A percentile compares a stretch with the other conserved stretches of the same genome.
These are phyloP conservation scores for Polyommatus iphigenia DNA, from an alignment of 2,888 invertebrate genomes.

Conservation along the genomic window DNA sequence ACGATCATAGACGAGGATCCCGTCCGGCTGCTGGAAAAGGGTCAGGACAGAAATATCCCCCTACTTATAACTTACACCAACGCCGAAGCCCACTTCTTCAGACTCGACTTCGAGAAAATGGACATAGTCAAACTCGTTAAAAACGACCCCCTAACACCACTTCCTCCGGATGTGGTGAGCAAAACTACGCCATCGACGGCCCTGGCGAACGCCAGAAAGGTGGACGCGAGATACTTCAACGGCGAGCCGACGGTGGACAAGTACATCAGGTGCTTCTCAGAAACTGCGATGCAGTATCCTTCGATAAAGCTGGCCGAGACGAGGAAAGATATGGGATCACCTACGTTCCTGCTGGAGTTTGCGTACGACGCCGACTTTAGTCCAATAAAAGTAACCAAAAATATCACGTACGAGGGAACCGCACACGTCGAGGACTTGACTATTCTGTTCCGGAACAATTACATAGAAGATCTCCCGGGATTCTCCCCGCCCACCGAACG, in stretches of 20 bases:
- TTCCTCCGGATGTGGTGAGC: slow-evolving; percentile 53
- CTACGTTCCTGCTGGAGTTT: slow-evolving; percentile 77
- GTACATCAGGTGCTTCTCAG: slow-evolving; percentile 54
- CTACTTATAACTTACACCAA: slow-evolving; percentile 62
- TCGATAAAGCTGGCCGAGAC: slow-evolving; percentile 54
- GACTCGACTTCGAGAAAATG: slow-evolving; percentile 52
- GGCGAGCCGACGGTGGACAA: slow-evolving; percentile 50
- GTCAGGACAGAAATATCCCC: slow-evolving; percentile 60
- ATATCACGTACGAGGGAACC: slow-evolving; percentile 68
- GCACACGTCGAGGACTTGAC: slow-evolving; percentile 81
- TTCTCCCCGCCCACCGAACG: slow-evolving; percentile 42
- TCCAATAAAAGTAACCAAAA: slow-evolving; percentile 61
- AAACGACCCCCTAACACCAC: slow-evolving; percentile 46
- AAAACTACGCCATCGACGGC: slow-evolving; percentile 43
- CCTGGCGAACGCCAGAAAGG: slow-evolving; percentile 45
- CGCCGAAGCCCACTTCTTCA: slow-evolving; percentile 62
- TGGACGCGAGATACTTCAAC: slow-evolving; percentile 54
- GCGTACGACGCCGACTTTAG: slow-evolving; percentile 72
- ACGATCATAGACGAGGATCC: slow-evolving; percentile 64
- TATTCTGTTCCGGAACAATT: slow-evolving; percentile 70
- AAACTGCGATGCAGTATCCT: slow-evolving; percentile 58
- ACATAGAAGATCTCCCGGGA: slow-evolving; percentile 44
- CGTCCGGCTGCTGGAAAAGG: slow-evolving; percentile 52
- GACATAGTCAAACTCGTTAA: slow-evolving; percentile 50
- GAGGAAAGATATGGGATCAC: slow-evolving; percentile 53